Evolutionary conservation across 2,888 invertebrate species (phyloP), one percentile per base, ranked within the genome.

Genomic region (Hesperia comma): DNA sequence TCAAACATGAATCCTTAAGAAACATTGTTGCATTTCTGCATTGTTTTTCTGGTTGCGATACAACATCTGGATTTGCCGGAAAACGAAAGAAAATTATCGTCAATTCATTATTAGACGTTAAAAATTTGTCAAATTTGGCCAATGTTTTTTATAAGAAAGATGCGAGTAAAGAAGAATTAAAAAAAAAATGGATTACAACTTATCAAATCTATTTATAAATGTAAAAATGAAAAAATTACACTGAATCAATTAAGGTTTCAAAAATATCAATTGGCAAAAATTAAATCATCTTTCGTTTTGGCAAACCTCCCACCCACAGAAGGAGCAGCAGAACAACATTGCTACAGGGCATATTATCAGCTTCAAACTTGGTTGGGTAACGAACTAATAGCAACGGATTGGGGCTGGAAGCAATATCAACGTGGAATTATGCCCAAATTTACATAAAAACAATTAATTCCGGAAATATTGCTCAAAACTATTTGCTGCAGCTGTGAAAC

Each of bases 401-500:
- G 70, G 63, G 70, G 70, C 68, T 72, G 72, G 70, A n/a, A n/a
- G n/a, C n/a, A n/a, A n/a, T n/a, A n/a, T n/a, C n/a, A n/a, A n/a
- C n/a, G n/a, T n/a, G n/a, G 67, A 41, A 70, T 70, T 69, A 70
- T 69, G 70, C 68, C 69, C 69, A 71, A 71, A 71, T 70, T 71
- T 70, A 43, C 43, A 43, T 5, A 43, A 43, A 43, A 43, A 43
- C 15, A 70, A 51, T 70, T 71, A 68, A 73, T 69, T 73, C 71
- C 72, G 67, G 71, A 68, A 73, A 67, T 70, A 68, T 70, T 74
- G 69, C 69, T 71, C 68, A 71, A 71, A 74, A 72, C 70, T 69
- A 72, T 71, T 72, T 73, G 71, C 74, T 74, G 72, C 66, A 66
- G 71, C 70, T 71, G 70, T 71, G 70, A 72, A 71, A 71, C 74